Base-by-base conservation (phyloP, 2,888 invertebrate species). In the Lepetodrilus schrolli region DNA sequence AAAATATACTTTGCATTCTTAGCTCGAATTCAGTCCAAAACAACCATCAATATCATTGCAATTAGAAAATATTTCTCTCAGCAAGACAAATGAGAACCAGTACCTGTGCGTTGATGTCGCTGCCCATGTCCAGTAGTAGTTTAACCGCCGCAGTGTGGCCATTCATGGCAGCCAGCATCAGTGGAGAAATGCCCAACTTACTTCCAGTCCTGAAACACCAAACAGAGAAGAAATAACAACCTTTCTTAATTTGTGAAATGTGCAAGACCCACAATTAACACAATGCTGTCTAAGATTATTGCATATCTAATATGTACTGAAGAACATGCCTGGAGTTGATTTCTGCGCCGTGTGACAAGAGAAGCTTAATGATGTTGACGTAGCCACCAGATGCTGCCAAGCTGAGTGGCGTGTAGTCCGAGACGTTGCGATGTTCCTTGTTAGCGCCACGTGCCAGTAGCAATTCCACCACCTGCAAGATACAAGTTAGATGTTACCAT, bases 81-180 rank as follows among this genome's bases (percentile, higher is more conserved):
- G n/a, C n/a, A n/a, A n/a, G n/a, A n/a, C n/a, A n/a, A n/a, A n/a
- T n/a, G n/a, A n/a, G 38, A 8, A 36, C 43, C 43, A 10, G 66
- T 81, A 87, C 86, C 93, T 97, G 97, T 81, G 99, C 99, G 92
- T 99, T 99, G 86, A 99, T 99, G 91, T 99, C 99, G 86, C 97
- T 97, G 81, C 99, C 99, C 94, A 96, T 96, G 91, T 99, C 99
- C 74, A 99, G 93, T 74, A 99, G 93, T 78, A 99, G 92, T 87
- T 96, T 95, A 51, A 99, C 99, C 50, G 98, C 98, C 76, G 96
- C 96, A 5, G 95, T 95, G 89, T 97, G 96, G 0, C 99, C 99
- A 92, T 99, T 99, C 99, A 99, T 99, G 26, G 99, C 97, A 20
- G 99, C 98, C 88, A 99, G 91, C 99, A 99, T 99, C 72, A 99